A percentile compares a stretch with the other conserved stretches of the same genome.
phyloP scores from a whole-genome alignment of 2,888 invertebrate species.

The Lucinisca nassula region DNA sequence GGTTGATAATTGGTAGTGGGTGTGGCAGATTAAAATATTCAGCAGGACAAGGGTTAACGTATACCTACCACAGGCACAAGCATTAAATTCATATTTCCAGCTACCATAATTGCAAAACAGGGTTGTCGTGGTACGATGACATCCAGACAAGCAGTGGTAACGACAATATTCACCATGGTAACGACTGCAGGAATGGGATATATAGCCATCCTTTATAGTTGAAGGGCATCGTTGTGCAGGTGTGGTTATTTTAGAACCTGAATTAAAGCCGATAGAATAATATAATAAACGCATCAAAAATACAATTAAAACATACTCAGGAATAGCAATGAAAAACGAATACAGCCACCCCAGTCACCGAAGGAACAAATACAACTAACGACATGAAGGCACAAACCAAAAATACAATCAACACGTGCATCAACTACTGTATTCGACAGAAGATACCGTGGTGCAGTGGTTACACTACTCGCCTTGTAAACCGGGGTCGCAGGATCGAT shows the following conservation, averaged over 20 bases:
- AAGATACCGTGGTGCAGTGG: too few species aligned
- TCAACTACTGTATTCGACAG: too few species aligned
- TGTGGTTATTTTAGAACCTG: neutral
- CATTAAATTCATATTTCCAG: neutral
- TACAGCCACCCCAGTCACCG: neutral
- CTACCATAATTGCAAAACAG: neutral
- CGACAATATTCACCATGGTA: neutral
- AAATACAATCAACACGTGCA: too few species aligned
- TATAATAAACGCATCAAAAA: neutral
- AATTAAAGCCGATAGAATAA: neutral
- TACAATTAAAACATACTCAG: neutral
- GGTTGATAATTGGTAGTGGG: too few species aligned
- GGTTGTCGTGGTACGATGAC: neutral
- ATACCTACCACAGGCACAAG: neutral
- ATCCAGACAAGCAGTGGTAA: neutral
- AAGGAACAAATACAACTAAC: too few species aligned
- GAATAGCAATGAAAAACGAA: neutral
- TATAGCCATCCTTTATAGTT: neutral
- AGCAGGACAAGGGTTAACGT: too few species aligned
- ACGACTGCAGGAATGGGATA: neutral
- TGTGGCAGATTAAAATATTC: too few species aligned
- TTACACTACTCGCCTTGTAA: too few species aligned
- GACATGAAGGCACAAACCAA: too few species aligned
- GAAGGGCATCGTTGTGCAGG: neutral
- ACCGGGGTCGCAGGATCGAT: too few species aligned